Base-by-base conservation (phyloP, 2,888 invertebrate genomes). In the Ctena decussata region DNA sequence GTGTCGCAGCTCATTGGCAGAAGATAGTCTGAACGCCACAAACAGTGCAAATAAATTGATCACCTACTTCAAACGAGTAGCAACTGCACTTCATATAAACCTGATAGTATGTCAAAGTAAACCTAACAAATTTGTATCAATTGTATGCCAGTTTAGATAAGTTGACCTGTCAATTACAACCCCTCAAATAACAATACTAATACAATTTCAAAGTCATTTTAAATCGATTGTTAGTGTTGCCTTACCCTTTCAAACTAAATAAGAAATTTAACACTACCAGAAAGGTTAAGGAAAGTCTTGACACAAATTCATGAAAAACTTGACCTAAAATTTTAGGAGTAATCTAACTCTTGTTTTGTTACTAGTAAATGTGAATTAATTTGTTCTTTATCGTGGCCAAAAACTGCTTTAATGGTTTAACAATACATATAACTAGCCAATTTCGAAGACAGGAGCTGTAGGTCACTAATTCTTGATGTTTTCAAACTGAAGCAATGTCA, bases 71-170 rank as follows among this genome's bases (percentile, higher is more conserved):
- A 53, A 53, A 21, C 12, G 21, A n/a, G 8, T 11, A 18, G 5
- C 8, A 53, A 53, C 53, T 53, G 53, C 53, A 53, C 53, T 53
- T 65, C 65, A 21, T 65, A 3, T 18, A 65, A 65, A 65, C 35
- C 35, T 65, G 65, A 65, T 65, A 32, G 32, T 35, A 65, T 65
- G 65, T 65, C 65, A 65, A 65, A 65, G 65, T 65, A 65, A 65
- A 35, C 18, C 35, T 65, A 35, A 65, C 35, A 65, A 65, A n/a
- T 65, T 65, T 65, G 65, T 65, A 65, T 65, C 65, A 65, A 65
- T 11, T 35, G 65, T n/a, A 3, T 65, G 65, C 35, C 65, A 65
- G 35, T 6, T 65, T 6, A 15, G 65, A 65, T 65, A 35, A 24
- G 65, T 11, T 65, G 65, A 65, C 65, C 65, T 65, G 65, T 65